Conservation (phyloP, 2,797 vertebrate species). For the Hemitrygon akajei region DNA sequence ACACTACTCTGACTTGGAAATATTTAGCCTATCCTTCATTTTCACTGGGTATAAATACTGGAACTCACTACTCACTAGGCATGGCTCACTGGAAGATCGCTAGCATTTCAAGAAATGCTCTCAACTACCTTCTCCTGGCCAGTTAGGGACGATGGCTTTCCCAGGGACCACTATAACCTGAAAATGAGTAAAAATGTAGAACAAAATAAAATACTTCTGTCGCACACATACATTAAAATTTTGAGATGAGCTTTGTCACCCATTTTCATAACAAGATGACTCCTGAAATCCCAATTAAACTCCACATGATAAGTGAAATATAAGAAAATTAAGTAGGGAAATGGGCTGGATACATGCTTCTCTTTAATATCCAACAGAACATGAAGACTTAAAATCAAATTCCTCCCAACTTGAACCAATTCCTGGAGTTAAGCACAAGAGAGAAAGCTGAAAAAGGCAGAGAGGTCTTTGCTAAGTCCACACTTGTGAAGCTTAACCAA, state of each 20-base stretch:
- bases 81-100: no score
- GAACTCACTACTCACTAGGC: no score
- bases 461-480: not conserved
- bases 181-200: not conserved
- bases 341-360: not conserved
- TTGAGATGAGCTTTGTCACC: not conserved
- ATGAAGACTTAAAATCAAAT: not conserved
- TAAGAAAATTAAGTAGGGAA: not conserved
- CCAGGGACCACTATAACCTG: no score
- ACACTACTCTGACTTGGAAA: no score
- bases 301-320: not conserved
- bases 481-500: not conserved
- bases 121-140: no score
- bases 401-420: not conserved
- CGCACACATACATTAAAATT: not conserved
- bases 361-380: not conserved
- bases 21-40: no score
- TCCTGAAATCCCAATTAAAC: not conserved
- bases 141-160: no score
- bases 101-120: no score
- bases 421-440: not conserved
- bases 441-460: not conserved
- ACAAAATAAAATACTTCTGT: not conserved
- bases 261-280: not conserved
- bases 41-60: no score